Evolutionary conservation across 2,113 vertebrate species (phyloP).

Genomic region (Narcine bancroftii): DNA sequence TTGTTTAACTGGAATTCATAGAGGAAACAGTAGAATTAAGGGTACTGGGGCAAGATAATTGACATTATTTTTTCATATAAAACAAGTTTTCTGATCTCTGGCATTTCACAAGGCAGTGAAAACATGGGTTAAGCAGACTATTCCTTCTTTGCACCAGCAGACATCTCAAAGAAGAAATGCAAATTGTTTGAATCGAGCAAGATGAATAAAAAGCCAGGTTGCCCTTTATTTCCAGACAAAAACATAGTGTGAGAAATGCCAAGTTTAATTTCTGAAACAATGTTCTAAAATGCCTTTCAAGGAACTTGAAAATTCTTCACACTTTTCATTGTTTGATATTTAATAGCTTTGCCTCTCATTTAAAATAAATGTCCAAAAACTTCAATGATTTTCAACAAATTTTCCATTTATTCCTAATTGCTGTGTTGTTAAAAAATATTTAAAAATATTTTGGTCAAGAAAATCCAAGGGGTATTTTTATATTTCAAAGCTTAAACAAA

Average conservation of each 20-base stretch:
- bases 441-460: conserved; percentile 54
- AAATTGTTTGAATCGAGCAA: neutral
- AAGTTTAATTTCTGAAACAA: neutral
- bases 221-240: neutral
- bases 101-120: neutral
- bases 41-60: neutral
- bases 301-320: neutral
- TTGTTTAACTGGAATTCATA: neutral
- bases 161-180: neutral
- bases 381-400: neutral
- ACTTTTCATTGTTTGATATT: neutral
- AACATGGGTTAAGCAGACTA: neutral
- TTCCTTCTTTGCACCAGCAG: neutral
- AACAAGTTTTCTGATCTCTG: neutral
- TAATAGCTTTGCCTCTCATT: neutral
- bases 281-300: neutral
- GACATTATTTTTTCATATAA: neutral
- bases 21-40: neutral
- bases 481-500: conserved; percentile 79
- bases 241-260: neutral
- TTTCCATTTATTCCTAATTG: conserved; percentile 58
- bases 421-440: conserved; percentile 75
- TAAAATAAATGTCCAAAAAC: neutral
- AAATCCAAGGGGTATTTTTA: conserved; percentile 68
- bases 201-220: neutral